Conservation (phyloP, 2,113 vertebrate genomes). For the Orientallactaga bullata region DNA sequence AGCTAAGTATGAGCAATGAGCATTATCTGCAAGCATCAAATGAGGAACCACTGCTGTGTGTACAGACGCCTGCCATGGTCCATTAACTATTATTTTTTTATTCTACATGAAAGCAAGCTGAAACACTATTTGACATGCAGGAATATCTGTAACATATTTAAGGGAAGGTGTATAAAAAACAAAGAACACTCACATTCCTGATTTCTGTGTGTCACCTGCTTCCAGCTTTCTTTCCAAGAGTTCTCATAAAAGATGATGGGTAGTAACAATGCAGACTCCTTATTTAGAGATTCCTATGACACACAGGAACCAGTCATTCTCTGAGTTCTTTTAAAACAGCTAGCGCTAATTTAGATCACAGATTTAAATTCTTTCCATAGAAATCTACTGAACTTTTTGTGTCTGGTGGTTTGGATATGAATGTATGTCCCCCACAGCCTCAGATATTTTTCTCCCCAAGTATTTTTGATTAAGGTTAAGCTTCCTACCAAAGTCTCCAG, state of each 20-base stretch:
- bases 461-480: too few relatives aligned
- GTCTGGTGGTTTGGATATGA: too few relatives aligned
- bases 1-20: neutral
- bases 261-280: neutral
- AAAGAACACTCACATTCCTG: neutral
- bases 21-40: neutral
- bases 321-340: neutral
- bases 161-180: neutral
- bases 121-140: neutral
- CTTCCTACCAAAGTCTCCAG: too few relatives aligned
- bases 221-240: conserved; percentile 14
- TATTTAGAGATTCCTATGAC: conserved; percentile 25
- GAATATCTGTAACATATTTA: neutral
- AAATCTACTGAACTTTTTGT: neutral
- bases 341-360: conserved; percentile 5
- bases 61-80: neutral
- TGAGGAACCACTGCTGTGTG: neutral
- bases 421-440: too few relatives aligned
- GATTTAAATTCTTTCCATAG: neutral
- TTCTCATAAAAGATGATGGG: conserved; percentile 20
- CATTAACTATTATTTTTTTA: conserved; percentile 1
- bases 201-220: neutral
- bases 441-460: too few relatives aligned
- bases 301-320: conserved; percentile 1
- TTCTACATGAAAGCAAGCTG: conserved; percentile 1